Evolutionary conservation across 2,888 invertebrate species (phyloP).

Genomic region (Drosophila villosipedis): DNA sequence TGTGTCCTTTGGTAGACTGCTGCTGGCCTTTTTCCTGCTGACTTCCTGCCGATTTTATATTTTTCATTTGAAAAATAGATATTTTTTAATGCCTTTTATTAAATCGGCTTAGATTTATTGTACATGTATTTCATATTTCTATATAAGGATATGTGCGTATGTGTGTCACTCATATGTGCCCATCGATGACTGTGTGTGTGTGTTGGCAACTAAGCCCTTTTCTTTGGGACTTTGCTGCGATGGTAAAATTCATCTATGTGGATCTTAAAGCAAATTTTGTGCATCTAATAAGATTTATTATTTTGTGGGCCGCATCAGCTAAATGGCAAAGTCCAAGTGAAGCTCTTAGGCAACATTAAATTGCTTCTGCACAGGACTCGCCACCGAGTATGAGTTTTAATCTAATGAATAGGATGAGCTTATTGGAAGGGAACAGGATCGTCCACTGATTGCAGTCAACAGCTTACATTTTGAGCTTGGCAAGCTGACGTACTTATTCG

Average conservation of each 20-base stretch:
- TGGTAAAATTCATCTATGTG: slow-evolving; percentile 66
- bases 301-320: slow-evolving; percentile 41
- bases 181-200: slow-evolving; percentile 6
- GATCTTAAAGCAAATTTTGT: slow-evolving; percentile 66
- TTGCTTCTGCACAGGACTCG: slow-evolving; percentile 32
- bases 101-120: slow-evolving; percentile 81
- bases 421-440: slow-evolving; percentile 25
- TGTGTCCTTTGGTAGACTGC: slow-evolving; percentile 43
- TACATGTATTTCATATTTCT: slow-evolving; percentile 54
- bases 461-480: not conserved
- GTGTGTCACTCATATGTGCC: slow-evolving; percentile 11
- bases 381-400: slow-evolving; percentile 30
- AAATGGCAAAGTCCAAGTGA: slow-evolving; percentile 33
- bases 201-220: slow-evolving; percentile 58
- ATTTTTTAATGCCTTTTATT: slow-evolving; percentile 81
- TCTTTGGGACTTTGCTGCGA: slow-evolving; percentile 50
- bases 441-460: slow-evolving; percentile 30
- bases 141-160: slow-evolving; percentile 14
- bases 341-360: slow-evolving; percentile 41
- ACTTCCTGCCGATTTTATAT: slow-evolving; percentile 74
- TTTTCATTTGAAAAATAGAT: slow-evolving; percentile 75
- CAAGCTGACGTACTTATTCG: slow-evolving; percentile 13
- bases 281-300: slow-evolving; percentile 68
- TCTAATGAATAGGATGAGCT: slow-evolving; percentile 60
- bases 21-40: slow-evolving; percentile 58